Evolutionary conservation across 2,797 vertebrate species (phyloP).

Genomic region (Danio aesculapii): DNA sequence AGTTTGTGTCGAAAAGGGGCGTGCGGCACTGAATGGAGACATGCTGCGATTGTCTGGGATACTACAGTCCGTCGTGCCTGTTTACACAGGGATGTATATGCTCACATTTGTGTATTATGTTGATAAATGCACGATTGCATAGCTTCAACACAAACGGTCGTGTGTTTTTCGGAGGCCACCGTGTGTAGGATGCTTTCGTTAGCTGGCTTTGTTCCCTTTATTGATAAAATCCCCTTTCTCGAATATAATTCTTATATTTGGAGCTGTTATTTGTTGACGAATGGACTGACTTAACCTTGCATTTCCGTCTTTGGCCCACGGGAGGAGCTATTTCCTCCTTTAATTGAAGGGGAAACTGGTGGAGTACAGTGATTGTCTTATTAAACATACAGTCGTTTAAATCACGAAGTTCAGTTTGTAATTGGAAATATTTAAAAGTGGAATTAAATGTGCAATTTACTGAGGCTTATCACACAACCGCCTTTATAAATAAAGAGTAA

Average conservation of each 20-base stretch:
- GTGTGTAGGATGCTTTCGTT: not conserved
- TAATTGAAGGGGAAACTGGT: slow-evolving; percentile 23
- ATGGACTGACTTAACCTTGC: slow-evolving; percentile 85
- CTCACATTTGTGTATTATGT: not conserved
- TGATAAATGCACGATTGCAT: not conserved
- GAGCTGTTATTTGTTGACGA: slow-evolving; percentile 69
- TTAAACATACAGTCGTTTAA: slow-evolving; percentile 12
- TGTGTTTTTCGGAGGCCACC: not conserved
- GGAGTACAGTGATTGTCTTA: slow-evolving; percentile 12
- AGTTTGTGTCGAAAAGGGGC: slow-evolving; percentile 48
- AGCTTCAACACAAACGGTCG: not conserved
- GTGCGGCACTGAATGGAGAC: slow-evolving; percentile 49
- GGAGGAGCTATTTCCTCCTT: slow-evolving; percentile 77
- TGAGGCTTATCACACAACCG: not conserved
- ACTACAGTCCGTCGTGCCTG: slow-evolving; percentile 36
- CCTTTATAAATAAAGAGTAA: not conserved
- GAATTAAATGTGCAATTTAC: not conserved
- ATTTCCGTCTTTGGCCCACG: slow-evolving; percentile 74
- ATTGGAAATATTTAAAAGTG: not conserved
- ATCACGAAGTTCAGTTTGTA: not conserved
- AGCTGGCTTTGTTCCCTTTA: not conserved
- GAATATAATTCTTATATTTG: slow-evolving; percentile 58
- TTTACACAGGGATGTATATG: slow-evolving; percentile 29
- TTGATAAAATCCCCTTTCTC: not conserved
- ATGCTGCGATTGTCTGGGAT: slow-evolving; percentile 50